Conservation (phyloP, 2,113 vertebrate species). For the Myxocyprinus asiaticus region DNA sequence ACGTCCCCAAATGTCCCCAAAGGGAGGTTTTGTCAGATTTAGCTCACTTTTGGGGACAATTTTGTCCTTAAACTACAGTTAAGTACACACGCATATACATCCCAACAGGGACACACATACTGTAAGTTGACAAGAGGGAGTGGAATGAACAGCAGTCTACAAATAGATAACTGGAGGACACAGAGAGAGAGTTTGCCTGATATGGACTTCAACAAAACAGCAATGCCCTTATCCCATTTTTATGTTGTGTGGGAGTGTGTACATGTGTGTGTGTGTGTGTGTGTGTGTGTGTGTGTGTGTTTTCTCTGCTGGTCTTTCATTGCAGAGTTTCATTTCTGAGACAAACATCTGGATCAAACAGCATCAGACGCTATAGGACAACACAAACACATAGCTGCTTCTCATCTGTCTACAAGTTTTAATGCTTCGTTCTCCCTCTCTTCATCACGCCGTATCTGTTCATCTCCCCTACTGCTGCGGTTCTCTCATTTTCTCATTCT, state of each 20-base stretch:
- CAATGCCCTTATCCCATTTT: slow-evolving; percentile 17
- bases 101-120: slow-evolving; percentile 22
- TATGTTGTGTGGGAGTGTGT: background rate
- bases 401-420: slow-evolving; percentile 12
- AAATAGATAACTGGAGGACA: slow-evolving; percentile 33
- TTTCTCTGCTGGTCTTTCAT: slow-evolving; percentile 23
- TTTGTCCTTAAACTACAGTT: background rate
- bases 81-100: slow-evolving; percentile 10
- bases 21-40: too few relatives aligned
- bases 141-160: slow-evolving; percentile 17
- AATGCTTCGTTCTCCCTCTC: slow-evolving; percentile 26
- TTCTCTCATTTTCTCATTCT: slow-evolving; percentile 26
- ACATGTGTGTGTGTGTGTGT: background rate
- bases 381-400: slow-evolving; percentile 37
- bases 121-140: background rate
- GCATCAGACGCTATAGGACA: slow-evolving; percentile 7
- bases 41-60: too few relatives aligned
- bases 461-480: background rate
- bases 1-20: too few relatives aligned
- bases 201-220: slow-evolving; percentile 42
- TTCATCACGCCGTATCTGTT: slow-evolving; percentile 6
- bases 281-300: too few relatives aligned
- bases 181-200: slow-evolving; percentile 38
- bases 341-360: slow-evolving; percentile 41
- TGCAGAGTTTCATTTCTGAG: slow-evolving; percentile 33